Evolutionary conservation across 2,888 invertebrate species (phyloP).

Genomic region (Cancer borealis): DNA sequence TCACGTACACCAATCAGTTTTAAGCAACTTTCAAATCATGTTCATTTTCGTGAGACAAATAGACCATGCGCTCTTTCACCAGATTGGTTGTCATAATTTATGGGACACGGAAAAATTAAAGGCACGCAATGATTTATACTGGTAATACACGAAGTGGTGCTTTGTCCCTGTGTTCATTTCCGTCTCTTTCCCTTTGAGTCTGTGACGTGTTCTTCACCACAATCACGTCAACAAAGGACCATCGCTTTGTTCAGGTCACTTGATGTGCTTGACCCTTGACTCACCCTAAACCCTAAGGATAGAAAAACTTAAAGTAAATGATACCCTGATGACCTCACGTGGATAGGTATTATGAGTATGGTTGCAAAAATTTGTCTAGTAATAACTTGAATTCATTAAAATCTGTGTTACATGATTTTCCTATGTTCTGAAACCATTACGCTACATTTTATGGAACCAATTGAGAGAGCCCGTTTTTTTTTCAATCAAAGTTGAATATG

Average conservation of each 20-base stretch:
- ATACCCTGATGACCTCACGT: neutral
- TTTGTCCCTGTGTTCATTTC: conserved; percentile 11
- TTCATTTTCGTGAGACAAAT: neutral
- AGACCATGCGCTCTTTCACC: neutral
- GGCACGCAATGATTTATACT: neutral
- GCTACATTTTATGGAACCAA: too few species aligned
- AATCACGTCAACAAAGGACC: too few species aligned
- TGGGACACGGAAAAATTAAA: neutral
- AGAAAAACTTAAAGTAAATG: neutral
- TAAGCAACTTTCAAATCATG: neutral
- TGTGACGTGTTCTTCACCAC: too few species aligned
- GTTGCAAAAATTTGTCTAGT: too few species aligned
- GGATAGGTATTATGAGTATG: neutral
- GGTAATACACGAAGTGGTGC: neutral
- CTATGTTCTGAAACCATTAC: too few species aligned
- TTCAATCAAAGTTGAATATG: too few species aligned
- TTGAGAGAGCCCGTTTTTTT: too few species aligned
- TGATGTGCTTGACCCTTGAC: neutral
- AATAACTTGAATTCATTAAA: too few species aligned
- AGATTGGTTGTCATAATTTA: conserved; percentile 8
- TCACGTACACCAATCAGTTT: neutral
- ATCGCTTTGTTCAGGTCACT: neutral
- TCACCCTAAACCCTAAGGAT: neutral
- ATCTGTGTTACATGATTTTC: too few species aligned
- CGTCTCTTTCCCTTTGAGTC: neutral